Conservation (phyloP, 2,888 invertebrate species). For the Melinaea menophilus region DNA sequence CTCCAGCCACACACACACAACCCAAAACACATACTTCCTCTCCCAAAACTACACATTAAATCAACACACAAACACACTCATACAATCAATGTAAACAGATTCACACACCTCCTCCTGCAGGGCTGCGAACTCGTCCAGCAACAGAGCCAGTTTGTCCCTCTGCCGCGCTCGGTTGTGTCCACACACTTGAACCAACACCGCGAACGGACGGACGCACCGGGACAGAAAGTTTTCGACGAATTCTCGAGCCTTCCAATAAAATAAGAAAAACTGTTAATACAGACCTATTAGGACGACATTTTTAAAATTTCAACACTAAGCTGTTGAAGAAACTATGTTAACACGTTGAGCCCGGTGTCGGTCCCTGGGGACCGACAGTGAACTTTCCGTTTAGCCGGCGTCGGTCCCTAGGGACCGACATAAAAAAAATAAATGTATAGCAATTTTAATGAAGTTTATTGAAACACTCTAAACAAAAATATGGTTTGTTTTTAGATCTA, state of each 20-base stretch:
- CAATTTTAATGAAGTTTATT: no score
- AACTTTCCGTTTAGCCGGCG: no score
- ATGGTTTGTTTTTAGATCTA: no score
- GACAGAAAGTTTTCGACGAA: slow-evolving; percentile 93
- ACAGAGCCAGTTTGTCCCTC: slow-evolving; percentile 92
- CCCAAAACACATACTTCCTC: no score
- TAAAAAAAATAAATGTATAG: no score
- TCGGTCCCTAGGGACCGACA: no score
- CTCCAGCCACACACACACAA: no score
- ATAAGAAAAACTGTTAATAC: not conserved
- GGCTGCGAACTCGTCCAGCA: slow-evolving; percentile 93
- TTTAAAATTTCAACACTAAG: no score
- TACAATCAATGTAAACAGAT: not conserved
- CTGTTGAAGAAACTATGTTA: not conserved
- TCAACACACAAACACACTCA: not conserved
- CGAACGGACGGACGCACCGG: slow-evolving; percentile 92
- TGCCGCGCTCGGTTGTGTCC: slow-evolving; percentile 98
- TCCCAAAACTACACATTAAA: not conserved
- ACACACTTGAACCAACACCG: slow-evolving; percentile 90
- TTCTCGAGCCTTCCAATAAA: slow-evolving; percentile 83
- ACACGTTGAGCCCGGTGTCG: no score
- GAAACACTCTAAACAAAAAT: no score
- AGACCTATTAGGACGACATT: not conserved
- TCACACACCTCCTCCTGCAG: slow-evolving; percentile 91
- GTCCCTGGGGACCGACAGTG: no score